Conservation (phyloP, 2,888 invertebrate genomes). For the Seira musarum region DNA sequence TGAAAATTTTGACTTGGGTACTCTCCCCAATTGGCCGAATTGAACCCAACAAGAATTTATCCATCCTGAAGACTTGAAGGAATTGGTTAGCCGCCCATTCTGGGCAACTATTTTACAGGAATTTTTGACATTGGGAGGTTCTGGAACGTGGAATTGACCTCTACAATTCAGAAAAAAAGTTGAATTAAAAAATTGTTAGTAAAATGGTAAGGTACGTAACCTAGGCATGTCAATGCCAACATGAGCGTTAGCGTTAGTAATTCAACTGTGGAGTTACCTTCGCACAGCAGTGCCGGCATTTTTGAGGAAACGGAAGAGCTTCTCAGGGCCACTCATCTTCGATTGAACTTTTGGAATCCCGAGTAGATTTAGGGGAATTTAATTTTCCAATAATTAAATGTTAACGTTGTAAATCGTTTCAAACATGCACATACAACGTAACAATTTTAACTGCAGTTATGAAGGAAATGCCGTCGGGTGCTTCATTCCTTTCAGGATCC, state of each 20-base stretch:
- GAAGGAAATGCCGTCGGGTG: no score
- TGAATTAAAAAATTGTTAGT: background rate
- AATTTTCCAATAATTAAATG: no score
- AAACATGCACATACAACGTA: no score
- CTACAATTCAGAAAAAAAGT: constrained; percentile 10
- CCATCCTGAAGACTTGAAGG: constrained; percentile 51
- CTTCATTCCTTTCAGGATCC: no score
- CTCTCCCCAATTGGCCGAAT: constrained; percentile 46
- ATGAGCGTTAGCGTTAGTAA: background rate
- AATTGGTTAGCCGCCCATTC: constrained; percentile 34
- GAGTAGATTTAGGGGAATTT: no score
- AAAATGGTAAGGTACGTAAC: constrained; percentile 26
- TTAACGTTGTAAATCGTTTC: no score
- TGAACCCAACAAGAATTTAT: constrained; percentile 54
- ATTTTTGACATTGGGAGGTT: constrained; percentile 12
- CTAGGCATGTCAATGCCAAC: constrained; percentile 24
- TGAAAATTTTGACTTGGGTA: constrained; percentile 55
- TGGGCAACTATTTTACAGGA: constrained; percentile 41
- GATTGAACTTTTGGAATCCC: no score
- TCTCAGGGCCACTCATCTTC: constrained; percentile 7
- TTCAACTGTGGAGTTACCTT: no score
- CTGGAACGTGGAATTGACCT: background rate
- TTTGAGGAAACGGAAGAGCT: constrained; percentile 8
- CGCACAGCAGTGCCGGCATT: background rate
- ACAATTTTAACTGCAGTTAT: no score